phyloP scores from a whole-genome alignment of 23 tunicate species.

The Corella eumyota region DNA sequence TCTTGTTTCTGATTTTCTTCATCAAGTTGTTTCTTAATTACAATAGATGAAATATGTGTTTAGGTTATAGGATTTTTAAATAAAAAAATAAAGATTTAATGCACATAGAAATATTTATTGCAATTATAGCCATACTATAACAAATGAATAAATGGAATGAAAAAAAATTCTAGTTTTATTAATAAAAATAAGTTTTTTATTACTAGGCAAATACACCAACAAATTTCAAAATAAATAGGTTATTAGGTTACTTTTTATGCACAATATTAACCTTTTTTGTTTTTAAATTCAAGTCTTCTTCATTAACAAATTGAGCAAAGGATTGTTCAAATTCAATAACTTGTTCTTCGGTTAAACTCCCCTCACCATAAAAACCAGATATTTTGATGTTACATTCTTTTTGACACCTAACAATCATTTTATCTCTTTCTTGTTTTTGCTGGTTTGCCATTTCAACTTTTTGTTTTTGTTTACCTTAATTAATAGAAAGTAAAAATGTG shows the following conservation, averaged over 20 bases:
- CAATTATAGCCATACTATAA: no score
- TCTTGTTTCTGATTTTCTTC: constrained; percentile 11
- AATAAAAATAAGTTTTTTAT: no score
- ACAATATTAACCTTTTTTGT: constrained; percentile 9
- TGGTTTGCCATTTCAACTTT: constrained; percentile 20
- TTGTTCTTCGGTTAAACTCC: constrained; percentile 18
- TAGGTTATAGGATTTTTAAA: no score
- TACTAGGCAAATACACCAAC: no score
- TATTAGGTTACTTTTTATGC: no score
- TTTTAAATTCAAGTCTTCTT: constrained; percentile 1
- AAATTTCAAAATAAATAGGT: no score
- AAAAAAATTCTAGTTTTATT: no score
- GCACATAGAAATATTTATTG: neutral
- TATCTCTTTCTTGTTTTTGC: constrained; percentile 4
- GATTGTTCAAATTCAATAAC: constrained; percentile 24
- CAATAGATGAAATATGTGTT: no score
- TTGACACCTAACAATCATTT: constrained; percentile 2
- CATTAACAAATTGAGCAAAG: constrained; percentile 1
- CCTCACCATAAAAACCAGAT: neutral
- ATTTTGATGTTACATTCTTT: constrained; percentile 8
- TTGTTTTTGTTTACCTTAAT: constrained; percentile 38
- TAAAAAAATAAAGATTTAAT: neutral
- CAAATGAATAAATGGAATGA: no score
- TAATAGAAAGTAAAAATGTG: neutral
- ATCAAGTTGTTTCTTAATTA: constrained; percentile 23